Evolutionary conservation across 1,140 invertebrate genomes (phyloP), one percentile per base, ranked within the genome.

Genomic region (Melitaea cinxia): DNA sequence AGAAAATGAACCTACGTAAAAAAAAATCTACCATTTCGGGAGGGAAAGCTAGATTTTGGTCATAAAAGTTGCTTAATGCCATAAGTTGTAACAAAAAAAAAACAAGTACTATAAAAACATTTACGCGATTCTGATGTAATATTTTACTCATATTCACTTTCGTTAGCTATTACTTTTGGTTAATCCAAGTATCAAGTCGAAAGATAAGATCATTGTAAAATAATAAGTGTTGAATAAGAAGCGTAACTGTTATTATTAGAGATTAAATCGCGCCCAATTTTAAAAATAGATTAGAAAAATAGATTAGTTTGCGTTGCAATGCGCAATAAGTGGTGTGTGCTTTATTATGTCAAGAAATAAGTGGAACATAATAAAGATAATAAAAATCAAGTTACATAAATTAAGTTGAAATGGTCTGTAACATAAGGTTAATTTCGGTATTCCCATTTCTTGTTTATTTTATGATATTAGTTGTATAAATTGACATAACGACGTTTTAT

Each of bases 21-120:
- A n/a, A n/a, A n/a, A n/a, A n/a, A n/a, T n/a, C n/a, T n/a, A 56
- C n/a, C 39, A 24, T 24, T 30, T 49, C 26, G 14, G 55, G 5
- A 61, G 58, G 50, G 68, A 70, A 70, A 65, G 63, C 63, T 65
- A 66, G 58, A 57, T 49, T 52, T 33, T 70, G 42, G 39, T 50
- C 52, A 64, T 65, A 69, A 37, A 39, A 26, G 59, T 61, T 59
- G 19, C 17, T 59, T 23, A 45, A 54, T 45, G 59, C 53, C 59
- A 26, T 19, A n/a, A 23, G 56, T 59, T 59, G 23, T 59, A 53
- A 26, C 14, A 42, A 42, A 42, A 37, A n/a, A n/a, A 45, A 47
- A 47, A 47, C 42, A 23, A 47, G 42, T 10, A 12, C 17, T n/a
- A 14, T 47, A 47, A 47, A 47, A 3, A n/a, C 19, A 23, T 12